Evolutionary conservation across 2,888 invertebrate genomes (phyloP).

Genomic region (Euproctis similis): DNA sequence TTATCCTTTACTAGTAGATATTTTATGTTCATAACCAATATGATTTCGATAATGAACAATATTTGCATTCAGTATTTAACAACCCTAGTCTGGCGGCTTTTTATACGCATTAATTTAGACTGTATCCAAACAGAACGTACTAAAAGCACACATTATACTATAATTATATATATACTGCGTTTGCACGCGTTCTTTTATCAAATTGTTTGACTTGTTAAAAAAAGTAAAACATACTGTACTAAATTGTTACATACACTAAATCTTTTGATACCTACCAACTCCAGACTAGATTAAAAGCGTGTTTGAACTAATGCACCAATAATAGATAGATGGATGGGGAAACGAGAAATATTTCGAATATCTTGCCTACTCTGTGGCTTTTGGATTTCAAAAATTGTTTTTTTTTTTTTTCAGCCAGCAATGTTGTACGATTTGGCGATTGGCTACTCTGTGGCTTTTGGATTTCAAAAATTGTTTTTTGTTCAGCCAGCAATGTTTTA

Average conservation of each 20-base stretch:
- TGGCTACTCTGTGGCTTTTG: too few species aligned
- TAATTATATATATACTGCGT: slow-evolving; percentile 14
- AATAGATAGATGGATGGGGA: too few species aligned
- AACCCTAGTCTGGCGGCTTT: slow-evolving; percentile 17
- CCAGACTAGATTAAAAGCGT: slow-evolving; percentile 15
- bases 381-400: too few species aligned
- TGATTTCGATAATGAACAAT: too few species aligned
- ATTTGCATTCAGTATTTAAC: slow-evolving; percentile 2
- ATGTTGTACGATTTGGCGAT: too few species aligned
- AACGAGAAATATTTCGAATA: too few species aligned
- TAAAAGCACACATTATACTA: slow-evolving; percentile 18
- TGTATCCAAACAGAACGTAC: slow-evolving; percentile 11
- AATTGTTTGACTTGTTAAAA: slow-evolving; percentile 27
- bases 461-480: too few species aligned
- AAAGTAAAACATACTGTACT: slow-evolving; percentile 24
- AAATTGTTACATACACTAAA: slow-evolving; percentile 17
- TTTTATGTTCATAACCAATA: too few species aligned
- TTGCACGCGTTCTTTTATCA: slow-evolving; percentile 24
- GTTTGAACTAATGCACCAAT: slow-evolving; percentile 1
- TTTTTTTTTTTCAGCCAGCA: too few species aligned
- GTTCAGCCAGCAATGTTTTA: too few species aligned
- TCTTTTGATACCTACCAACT: slow-evolving; percentile 15
- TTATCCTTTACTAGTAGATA: too few species aligned
- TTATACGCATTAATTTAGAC: slow-evolving; percentile 10
- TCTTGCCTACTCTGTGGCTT: too few species aligned